phyloP scores from a whole-genome alignment of 2,797 vertebrate species.

The Myripristis murdjan region DNA sequence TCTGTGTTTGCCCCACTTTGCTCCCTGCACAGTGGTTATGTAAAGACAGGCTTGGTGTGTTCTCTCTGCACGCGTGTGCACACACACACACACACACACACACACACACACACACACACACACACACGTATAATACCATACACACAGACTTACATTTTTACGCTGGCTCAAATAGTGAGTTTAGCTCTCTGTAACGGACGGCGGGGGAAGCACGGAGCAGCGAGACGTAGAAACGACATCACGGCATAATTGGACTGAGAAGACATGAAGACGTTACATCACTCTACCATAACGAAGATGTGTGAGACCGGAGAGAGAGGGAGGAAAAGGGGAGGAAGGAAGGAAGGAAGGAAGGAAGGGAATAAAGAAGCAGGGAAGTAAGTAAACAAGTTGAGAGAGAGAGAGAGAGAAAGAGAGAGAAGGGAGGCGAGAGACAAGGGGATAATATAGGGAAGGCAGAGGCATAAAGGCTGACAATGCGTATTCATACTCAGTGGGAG shows the following conservation, averaged over 20 bases:
- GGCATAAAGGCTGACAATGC: constrained; percentile 63
- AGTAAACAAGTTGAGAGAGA: constrained; percentile 65
- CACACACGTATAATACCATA: constrained; percentile 18
- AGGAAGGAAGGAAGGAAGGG: constrained; percentile 29
- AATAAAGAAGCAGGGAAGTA: constrained; percentile 50
- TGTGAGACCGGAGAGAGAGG: constrained; percentile 44
- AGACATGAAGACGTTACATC: constrained; percentile 40
- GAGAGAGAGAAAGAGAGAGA: constrained; percentile 21
- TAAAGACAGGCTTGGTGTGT: constrained; percentile 49
- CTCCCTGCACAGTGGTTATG: constrained; percentile 48
- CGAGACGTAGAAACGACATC: constrained; percentile 34
- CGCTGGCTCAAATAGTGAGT: constrained; percentile 39
- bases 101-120: constrained; percentile 13
- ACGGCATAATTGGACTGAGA: constrained; percentile 28
- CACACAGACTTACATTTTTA: constrained; percentile 16
- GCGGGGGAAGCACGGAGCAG: constrained; percentile 11
- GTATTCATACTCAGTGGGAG: constrained; percentile 59
- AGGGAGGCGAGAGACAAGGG: constrained; percentile 58
- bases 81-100: constrained; percentile 24
- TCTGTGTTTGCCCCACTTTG: constrained; percentile 46
- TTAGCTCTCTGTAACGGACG: constrained; percentile 26
- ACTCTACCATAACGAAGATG: constrained; percentile 13
- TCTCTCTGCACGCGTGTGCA: constrained; percentile 11
- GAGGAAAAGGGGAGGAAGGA: constrained; percentile 22
- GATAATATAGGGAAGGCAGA: constrained; percentile 62